Evolutionary conservation across 1,140 invertebrate genomes (phyloP).

Genomic region (Ephestia elutella): DNA sequence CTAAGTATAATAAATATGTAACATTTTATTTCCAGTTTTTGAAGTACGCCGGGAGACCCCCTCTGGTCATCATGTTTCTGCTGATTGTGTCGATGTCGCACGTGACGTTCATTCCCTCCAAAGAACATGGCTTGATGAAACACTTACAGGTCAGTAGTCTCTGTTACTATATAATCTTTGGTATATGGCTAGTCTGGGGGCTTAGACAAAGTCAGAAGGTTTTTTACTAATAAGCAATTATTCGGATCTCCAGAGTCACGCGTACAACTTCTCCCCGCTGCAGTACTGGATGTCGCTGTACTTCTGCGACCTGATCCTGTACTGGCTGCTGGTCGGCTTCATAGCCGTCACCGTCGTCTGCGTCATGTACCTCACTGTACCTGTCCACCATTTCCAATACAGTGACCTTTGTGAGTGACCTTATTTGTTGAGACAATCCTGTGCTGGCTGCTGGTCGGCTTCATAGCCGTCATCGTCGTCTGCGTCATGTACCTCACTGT

Average conservation of each 20-base stretch:
- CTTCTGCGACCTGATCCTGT: conserved; percentile 46
- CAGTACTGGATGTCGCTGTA: conserved; percentile 49
- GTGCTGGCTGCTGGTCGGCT: conserved; percentile 35
- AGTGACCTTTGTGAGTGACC: conserved; percentile 39
- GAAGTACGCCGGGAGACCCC: conserved; percentile 28
- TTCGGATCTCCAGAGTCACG: conserved; percentile 33
- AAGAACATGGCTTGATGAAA: conserved; percentile 49
- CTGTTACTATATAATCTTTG: too few relatives aligned
- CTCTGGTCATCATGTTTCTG: conserved; percentile 46
- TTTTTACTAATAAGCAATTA: background rate
- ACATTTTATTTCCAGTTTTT: conserved; percentile 38
- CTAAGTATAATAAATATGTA: too few relatives aligned
- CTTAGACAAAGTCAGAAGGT: too few relatives aligned
- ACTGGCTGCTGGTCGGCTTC: conserved; percentile 35
- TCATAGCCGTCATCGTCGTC: conserved; percentile 35
- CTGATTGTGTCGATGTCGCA: conserved; percentile 51
- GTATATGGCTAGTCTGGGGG: too few relatives aligned
- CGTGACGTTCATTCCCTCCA: conserved; percentile 49
- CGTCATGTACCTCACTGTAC: conserved; percentile 37
- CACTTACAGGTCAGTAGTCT: conserved; percentile 40
- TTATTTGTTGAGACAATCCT: conserved; percentile 33
- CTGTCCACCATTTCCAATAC: conserved; percentile 28
- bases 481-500: conserved; percentile 33
- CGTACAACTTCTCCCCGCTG: conserved; percentile 46
- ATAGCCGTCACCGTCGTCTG: conserved; percentile 31